Conservation (phyloP, 2,888 invertebrate genomes). For the Carpatolechia fugitivella region DNA sequence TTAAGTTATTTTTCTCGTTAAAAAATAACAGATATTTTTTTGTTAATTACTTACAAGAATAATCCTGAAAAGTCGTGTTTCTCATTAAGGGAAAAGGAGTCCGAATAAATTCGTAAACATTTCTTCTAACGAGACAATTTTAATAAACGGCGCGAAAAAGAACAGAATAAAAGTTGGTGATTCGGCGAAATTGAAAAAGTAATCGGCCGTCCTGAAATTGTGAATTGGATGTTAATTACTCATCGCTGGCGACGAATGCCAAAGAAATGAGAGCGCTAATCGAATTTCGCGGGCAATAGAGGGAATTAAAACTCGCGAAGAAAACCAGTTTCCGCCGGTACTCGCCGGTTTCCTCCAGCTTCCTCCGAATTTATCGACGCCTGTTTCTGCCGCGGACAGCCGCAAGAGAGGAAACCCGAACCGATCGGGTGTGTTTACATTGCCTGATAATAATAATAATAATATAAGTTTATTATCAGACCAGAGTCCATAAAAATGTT, state of each 20-base stretch:
- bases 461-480: no score
- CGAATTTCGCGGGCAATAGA: constrained; percentile 56
- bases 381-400: constrained; percentile 54
- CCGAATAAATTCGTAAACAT: not conserved
- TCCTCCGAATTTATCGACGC: constrained; percentile 12
- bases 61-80: not conserved
- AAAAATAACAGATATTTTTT: no score
- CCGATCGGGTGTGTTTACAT: not conserved
- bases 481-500: no score
- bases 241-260: constrained; percentile 24
- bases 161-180: not conserved
- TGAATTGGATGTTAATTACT: constrained; percentile 29
- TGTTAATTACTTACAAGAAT: not conserved
- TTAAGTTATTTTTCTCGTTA: no score
- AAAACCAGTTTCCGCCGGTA: constrained; percentile 23
- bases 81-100: not conserved
- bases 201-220: constrained; percentile 18
- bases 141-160: not conserved
- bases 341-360: not conserved
- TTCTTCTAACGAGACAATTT: not conserved
- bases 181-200: constrained; percentile 8
- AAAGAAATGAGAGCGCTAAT: constrained; percentile 49
- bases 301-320: constrained; percentile 60
- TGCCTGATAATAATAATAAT: no score
- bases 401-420: constrained; percentile 21